phyloP scores from a whole-genome alignment of 2,797 vertebrate species.

The Hydrophis major region DNA sequence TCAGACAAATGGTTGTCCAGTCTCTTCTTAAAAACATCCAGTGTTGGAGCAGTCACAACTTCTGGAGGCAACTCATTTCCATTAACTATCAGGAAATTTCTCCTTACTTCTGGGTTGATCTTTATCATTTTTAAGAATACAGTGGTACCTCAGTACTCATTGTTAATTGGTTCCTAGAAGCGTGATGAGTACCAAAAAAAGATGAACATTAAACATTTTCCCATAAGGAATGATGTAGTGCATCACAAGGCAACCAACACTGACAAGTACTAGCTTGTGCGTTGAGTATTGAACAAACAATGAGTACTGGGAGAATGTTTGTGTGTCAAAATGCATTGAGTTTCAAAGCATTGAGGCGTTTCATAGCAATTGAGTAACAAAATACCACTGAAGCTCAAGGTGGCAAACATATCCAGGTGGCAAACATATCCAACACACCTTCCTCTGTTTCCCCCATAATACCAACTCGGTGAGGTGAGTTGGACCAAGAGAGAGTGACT shows the following conservation, averaged over 20 bases:
- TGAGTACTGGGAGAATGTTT: background rate
- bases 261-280: background rate
- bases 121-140: background rate
- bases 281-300: background rate
- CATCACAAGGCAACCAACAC: background rate
- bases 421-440: no score
- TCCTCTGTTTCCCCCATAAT: no score
- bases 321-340: background rate
- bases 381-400: no score
- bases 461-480: no score
- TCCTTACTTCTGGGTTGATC: background rate
- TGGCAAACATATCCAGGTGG: no score
- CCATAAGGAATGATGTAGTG: background rate
- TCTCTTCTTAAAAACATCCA: background rate
- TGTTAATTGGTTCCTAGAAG: background rate
- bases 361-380: background rate
- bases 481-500: no score
- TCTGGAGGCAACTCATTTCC: background rate
- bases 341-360: background rate
- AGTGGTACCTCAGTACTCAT: background rate
- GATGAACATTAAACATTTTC: background rate
- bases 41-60: background rate
- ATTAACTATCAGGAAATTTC: background rate
- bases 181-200: background rate
- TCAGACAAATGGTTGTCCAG: background rate